These are phyloP conservation scores for Eueremaeus valkanovi DNA, from an alignment of 2,888 invertebrate species.

Conservation along the genomic window DNA sequence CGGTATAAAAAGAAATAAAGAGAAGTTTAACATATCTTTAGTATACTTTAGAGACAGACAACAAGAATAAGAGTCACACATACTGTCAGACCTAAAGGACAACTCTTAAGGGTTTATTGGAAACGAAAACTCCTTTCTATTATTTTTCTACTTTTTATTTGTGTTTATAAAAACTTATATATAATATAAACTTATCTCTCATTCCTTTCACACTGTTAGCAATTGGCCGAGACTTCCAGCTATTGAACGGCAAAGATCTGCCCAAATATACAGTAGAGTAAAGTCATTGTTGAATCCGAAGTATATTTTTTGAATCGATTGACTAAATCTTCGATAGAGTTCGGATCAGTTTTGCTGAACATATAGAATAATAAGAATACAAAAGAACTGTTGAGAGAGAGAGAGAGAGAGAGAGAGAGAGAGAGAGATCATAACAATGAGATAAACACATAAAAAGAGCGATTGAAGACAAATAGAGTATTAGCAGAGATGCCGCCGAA, in stretches of 20 bases:
- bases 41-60: neutral
- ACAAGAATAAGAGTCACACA: conserved; percentile 6
- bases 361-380: neutral
- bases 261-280: neutral
- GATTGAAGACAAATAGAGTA: too few relatives aligned
- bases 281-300: conserved; percentile 6
- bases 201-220: conserved; percentile 8
- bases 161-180: neutral
- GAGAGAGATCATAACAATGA: too few relatives aligned
- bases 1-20: neutral
- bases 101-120: conserved; percentile 1
- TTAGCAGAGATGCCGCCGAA: too few relatives aligned
- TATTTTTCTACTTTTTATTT: neutral
- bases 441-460: too few relatives aligned
- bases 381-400: neutral
- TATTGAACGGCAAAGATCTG: neutral
- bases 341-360: neutral
- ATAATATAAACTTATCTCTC: conserved; percentile 8
- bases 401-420: too few relatives aligned
- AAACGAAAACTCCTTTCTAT: neutral
- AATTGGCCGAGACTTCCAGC: neutral
- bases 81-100: conserved; percentile 4
- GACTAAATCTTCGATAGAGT: neutral
- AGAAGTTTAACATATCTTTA: conserved; percentile 4
- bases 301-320: conserved; percentile 1